phyloP scores from a whole-genome alignment of 2,888 invertebrate genomes.

The Alitta virens region DNA sequence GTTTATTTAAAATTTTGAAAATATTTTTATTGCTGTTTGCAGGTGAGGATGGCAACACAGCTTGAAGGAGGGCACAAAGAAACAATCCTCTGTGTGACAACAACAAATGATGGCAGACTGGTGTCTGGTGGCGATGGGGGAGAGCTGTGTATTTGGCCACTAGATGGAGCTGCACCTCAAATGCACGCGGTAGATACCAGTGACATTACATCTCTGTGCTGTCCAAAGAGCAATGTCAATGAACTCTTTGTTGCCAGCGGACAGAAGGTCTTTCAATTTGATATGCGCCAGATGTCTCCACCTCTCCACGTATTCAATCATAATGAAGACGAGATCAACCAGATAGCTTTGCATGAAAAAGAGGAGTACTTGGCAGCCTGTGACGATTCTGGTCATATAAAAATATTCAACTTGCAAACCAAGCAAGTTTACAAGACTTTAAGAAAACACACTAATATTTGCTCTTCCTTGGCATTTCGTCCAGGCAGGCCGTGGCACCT shows the following conservation, averaged over 20 bases:
- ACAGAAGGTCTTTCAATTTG: constrained; percentile 37
- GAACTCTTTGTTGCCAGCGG: constrained; percentile 43
- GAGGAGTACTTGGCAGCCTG: constrained; percentile 49
- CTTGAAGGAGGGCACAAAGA: constrained; percentile 23
- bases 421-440: constrained; percentile 46
- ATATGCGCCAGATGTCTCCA: constrained; percentile 32
- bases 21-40: too few species aligned
- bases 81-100: constrained; percentile 17
- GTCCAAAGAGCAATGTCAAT: constrained; percentile 39
- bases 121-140: constrained; percentile 25
- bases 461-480: constrained; percentile 47
- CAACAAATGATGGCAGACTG: constrained; percentile 11
- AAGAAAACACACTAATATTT: constrained; percentile 53
- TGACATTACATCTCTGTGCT: constrained; percentile 44
- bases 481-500: constrained; percentile 44
- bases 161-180: constrained; percentile 14
- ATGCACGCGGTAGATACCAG: constrained; percentile 12
- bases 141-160: constrained; percentile 25
- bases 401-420: constrained; percentile 44
- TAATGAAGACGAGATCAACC: constrained; percentile 52
- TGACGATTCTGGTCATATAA: constrained; percentile 52
- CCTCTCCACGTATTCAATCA: constrained; percentile 35
- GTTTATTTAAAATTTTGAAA: too few species aligned
- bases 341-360: constrained; percentile 44
- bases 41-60: constrained; percentile 8